Evolutionary conservation across 2,113 vertebrate genomes (phyloP).

Genomic region (Panthera uncia): DNA sequence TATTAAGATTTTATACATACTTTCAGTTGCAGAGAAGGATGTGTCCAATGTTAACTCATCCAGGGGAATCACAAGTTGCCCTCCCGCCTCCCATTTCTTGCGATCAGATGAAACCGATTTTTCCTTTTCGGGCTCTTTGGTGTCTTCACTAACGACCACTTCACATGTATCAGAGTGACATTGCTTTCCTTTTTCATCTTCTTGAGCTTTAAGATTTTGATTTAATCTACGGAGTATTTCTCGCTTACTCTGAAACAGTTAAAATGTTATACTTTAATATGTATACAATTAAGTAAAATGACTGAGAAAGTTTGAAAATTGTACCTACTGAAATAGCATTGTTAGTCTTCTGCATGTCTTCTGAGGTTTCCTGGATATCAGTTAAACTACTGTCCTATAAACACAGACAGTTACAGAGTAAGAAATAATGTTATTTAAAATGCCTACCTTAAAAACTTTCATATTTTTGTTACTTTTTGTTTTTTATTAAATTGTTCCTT

Average conservation of each 20-base stretch:
- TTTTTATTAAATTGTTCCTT: constrained; percentile 40
- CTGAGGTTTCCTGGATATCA: constrained; percentile 75
- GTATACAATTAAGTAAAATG: constrained; percentile 35
- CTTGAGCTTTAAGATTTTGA: constrained; percentile 92
- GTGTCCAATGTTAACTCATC: constrained; percentile 89
- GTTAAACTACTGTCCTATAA: constrained; percentile 82
- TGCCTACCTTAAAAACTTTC: background rate
- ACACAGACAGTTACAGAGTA: constrained; percentile 52
- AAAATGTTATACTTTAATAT: constrained; percentile 37
- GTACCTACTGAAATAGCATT: constrained; percentile 84
- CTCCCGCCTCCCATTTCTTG: constrained; percentile 92
- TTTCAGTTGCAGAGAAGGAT: constrained; percentile 85
- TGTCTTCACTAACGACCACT: constrained; percentile 65
- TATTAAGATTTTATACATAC: constrained; percentile 77
- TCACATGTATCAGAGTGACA: constrained; percentile 61
- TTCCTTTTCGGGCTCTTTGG: constrained; percentile 80
- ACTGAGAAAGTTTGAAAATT: background rate
- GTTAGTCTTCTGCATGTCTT: constrained; percentile 82
- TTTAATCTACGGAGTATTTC: constrained; percentile 95
- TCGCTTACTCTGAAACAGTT: constrained; percentile 90
- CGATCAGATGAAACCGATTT: constrained; percentile 87
- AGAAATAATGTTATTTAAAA: constrained; percentile 53
- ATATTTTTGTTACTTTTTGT: constrained; percentile 25
- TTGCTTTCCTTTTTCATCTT: constrained; percentile 77
- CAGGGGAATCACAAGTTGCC: constrained; percentile 87